Base-by-base conservation (phyloP, 2,888 invertebrate species). In the Resseliella maxima region DNA sequence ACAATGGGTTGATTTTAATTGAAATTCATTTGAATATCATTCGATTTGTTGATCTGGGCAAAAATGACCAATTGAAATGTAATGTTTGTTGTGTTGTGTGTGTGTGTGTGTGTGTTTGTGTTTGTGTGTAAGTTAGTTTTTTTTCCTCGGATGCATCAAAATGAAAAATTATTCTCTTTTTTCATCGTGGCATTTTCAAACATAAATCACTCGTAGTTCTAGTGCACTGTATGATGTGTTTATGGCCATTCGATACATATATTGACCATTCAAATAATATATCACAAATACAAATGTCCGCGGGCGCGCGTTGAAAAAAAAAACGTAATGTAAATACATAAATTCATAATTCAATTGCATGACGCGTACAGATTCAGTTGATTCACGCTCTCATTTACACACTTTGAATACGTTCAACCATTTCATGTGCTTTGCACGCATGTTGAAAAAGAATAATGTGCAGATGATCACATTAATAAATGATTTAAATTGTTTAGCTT, bases 301-400 rank as follows among this genome's bases (percentile, higher is more conserved):
- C n/a, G n/a, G n/a, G n/a, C n/a, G n/a, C n/a, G n/a, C n/a, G n/a
- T n/a, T n/a, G 81, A 81, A 81, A 27, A 81, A 36, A 21, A 81
- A 81, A 50, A 50, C 2, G 18, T 15, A 50, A 15, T 8, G 46
- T 50, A 18, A 18, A 50, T 50, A 50, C 46, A 50, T 8, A 50
- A 50, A 50, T 59, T 24, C 83, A 83, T 83, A 83, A 83, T 83
- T 83, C 83, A 38, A 83, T 83, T 83, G 83, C 83, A 83, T 83
- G 83, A 38, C 38, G 72, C 15, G 72, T 27, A 35, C 24, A 81
- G 36, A 81, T 18, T 83, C 21, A 38, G 24, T 38, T 38, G n/a
- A 38, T n/a, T 38, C 38, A 36, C n/a, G n/a, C 38, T 38, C 38
- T 38, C n/a, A 24, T 36, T 81, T 36, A 50, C 21, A 18, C 81